Evolutionary conservation across 2,797 vertebrate species (phyloP).

Genomic region (Pangasius mekongensis): DNA sequence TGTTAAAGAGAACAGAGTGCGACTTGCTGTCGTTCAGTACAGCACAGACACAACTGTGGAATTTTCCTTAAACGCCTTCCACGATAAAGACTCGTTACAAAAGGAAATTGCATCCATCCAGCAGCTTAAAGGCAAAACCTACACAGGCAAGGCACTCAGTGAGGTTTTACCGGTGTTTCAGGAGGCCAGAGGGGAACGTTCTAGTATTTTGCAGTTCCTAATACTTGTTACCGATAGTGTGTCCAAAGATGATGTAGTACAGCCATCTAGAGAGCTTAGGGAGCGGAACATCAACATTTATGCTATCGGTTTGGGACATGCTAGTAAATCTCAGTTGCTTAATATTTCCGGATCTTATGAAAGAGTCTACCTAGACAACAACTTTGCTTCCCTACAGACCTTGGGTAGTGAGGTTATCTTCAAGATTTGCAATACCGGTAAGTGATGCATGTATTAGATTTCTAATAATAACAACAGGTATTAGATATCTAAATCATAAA

Average conservation of each 20-base stretch:
- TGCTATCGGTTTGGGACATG: conserved; percentile 78
- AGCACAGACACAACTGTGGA: conserved; percentile 62
- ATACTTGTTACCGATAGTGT: conserved; percentile 83
- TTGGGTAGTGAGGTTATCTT: conserved; percentile 76
- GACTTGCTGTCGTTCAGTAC: conserved; percentile 81
- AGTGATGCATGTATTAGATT: neutral
- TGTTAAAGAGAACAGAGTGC: conserved; percentile 73
- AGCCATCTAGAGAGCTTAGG: conserved; percentile 73
- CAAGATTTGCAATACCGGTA: conserved; percentile 76
- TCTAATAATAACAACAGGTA: neutral
- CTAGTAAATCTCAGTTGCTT: conserved; percentile 73
- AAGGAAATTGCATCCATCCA: conserved; percentile 64
- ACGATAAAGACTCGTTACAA: conserved; percentile 59
- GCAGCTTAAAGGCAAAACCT: conserved; percentile 64
- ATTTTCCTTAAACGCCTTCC: conserved; percentile 73
- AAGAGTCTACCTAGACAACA: conserved; percentile 66
- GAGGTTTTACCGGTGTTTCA: conserved; percentile 60
- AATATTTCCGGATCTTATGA: conserved; percentile 75
- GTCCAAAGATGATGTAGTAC: conserved; percentile 76
- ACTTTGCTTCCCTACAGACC: conserved; percentile 72
- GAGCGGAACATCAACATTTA: conserved; percentile 73
- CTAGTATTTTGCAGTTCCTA: conserved; percentile 73
- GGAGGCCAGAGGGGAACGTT: conserved; percentile 61
- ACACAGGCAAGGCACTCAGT: conserved; percentile 77
- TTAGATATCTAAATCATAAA: neutral